Evolutionary conservation across 2,113 vertebrate species (phyloP).

Genomic region (Numenius arquata): DNA sequence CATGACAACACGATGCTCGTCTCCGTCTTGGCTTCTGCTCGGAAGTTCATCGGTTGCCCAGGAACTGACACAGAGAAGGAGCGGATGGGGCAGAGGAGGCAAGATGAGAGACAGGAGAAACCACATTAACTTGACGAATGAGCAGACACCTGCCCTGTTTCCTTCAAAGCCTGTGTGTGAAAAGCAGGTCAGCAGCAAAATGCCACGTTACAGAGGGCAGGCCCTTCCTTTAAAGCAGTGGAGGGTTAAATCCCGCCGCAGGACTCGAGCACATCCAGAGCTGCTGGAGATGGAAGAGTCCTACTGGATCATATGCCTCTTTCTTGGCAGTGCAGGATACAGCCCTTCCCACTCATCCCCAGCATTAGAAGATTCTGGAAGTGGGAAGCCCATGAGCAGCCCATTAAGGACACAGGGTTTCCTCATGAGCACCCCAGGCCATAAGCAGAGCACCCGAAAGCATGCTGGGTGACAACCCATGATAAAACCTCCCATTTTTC

Average conservation of each 20-base stretch:
- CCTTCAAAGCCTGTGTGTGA: neutral
- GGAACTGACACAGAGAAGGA: slow-evolving; percentile 78
- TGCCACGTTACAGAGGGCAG: neutral
- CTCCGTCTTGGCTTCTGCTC: slow-evolving; percentile 89
- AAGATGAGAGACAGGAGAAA: neutral
- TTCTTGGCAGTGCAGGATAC: neutral
- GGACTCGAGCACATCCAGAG: neutral
- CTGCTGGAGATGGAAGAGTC: neutral
- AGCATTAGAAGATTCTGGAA: neutral
- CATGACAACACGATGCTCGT: slow-evolving; percentile 90
- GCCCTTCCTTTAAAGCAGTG: neutral
- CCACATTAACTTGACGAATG: neutral
- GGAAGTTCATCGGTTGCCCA: slow-evolving; percentile 93
- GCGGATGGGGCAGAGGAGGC: rapidly evolving
- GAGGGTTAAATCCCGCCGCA: neutral
- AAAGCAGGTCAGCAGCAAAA: neutral
- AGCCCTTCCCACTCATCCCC: neutral
- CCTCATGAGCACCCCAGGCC: rapidly evolving
- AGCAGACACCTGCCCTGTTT: neutral
- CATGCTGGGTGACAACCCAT: neutral
- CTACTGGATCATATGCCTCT: neutral
- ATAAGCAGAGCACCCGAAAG: neutral
- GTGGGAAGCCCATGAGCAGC: neutral
- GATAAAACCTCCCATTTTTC: neutral
- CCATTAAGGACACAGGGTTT: neutral